Evolutionary conservation across 1,140 invertebrate genomes (phyloP).

Genomic region (Thalassaphorura encarpata): DNA sequence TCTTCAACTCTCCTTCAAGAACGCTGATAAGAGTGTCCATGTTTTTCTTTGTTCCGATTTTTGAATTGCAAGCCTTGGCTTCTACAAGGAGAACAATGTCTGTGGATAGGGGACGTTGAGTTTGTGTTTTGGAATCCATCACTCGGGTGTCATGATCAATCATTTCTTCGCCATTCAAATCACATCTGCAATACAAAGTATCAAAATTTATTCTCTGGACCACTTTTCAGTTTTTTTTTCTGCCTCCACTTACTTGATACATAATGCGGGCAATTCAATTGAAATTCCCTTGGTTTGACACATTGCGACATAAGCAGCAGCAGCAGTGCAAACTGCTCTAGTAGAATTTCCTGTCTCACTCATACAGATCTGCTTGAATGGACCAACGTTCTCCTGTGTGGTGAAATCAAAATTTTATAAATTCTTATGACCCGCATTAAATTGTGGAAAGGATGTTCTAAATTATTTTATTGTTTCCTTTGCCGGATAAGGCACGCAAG

Average conservation of each 20-base stretch:
- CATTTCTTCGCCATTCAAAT: constrained; percentile 49
- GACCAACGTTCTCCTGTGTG: constrained; percentile 45
- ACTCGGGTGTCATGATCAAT: constrained; percentile 53
- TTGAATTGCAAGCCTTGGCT: constrained; percentile 66
- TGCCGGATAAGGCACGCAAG: background rate
- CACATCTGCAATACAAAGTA: constrained; percentile 24
- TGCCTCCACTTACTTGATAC: constrained; percentile 54
- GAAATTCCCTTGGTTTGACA: constrained; percentile 62
- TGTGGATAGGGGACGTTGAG: constrained; percentile 53
- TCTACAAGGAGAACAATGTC: constrained; percentile 84
- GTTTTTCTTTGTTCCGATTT: constrained; percentile 50
- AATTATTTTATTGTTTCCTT: background rate
- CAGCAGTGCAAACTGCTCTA: constrained; percentile 58
- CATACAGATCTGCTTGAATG: constrained; percentile 54
- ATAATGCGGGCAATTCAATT: constrained; percentile 63
- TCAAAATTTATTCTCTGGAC: background rate
- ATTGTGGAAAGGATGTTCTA: background rate
- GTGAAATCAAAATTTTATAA: constrained; percentile 4
- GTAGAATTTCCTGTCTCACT: constrained; percentile 38
- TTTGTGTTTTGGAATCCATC: constrained; percentile 24
- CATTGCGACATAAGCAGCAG: constrained; percentile 62
- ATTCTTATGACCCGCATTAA: background rate
- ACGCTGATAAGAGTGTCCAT: constrained; percentile 54
- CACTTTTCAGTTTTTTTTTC: background rate
- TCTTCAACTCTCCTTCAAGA: constrained; percentile 55